These are phyloP conservation scores for Drosophila sulfurigaster DNA, from an alignment of 1,140 invertebrate species.

Conservation along the genomic window DNA sequence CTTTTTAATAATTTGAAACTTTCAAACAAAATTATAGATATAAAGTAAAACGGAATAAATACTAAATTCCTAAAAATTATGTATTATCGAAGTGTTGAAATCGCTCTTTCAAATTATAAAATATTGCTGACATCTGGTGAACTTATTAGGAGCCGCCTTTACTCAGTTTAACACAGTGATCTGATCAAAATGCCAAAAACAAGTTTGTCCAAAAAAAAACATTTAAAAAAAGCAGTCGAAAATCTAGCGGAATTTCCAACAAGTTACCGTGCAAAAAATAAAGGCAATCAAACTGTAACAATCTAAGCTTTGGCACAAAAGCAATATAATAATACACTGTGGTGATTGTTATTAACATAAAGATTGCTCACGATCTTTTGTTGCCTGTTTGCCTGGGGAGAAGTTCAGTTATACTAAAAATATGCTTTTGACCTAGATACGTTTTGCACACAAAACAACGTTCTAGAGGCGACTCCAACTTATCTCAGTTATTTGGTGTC, in stretches of 20 bases:
- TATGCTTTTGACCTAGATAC: slow-evolving; percentile 26
- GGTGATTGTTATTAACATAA: neutral
- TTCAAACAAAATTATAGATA: too few species aligned
- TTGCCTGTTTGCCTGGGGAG: neutral
- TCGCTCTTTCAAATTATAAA: too few species aligned
- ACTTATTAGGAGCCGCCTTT: too few species aligned
- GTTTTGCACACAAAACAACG: neutral
- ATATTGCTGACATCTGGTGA: neutral
- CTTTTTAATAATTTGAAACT: too few species aligned
- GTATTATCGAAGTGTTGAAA: too few species aligned
- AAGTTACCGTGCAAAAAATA: neutral
- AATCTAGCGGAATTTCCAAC: neutral
- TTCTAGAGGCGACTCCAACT: neutral
- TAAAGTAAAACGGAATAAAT: too few species aligned
- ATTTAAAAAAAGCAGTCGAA: too few species aligned
- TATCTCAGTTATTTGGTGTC: slow-evolving; percentile 12
- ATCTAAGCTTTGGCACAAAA: neutral
- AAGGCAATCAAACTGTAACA: neutral
- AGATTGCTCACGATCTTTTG: neutral
- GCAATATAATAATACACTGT: neutral
- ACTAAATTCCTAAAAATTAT: too few species aligned
- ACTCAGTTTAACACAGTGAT: neutral
- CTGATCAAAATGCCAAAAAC: neutral
- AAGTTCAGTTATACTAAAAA: neutral
- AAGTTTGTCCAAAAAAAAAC: neutral